phyloP scores from a whole-genome alignment of 2,113 vertebrate genomes.

The Mesembrinibis cayennensis region DNA sequence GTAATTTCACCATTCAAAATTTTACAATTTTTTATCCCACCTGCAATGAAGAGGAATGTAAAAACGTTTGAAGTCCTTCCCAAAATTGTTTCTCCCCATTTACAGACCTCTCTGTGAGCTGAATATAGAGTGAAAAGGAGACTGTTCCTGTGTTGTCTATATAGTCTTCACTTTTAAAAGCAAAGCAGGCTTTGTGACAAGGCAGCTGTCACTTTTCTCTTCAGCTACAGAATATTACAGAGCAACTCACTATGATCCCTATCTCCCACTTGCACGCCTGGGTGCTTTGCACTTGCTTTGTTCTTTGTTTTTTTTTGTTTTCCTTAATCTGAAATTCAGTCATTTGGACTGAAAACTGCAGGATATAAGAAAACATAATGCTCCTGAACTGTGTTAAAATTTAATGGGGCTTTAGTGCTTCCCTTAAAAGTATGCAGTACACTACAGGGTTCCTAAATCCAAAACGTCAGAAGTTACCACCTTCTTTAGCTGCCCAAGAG shows the following conservation, averaged over 20 bases:
- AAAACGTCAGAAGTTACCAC: not conserved
- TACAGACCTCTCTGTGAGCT: not conserved
- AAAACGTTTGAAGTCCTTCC: not conserved
- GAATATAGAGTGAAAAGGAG: not conserved
- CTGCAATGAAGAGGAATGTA: not conserved
- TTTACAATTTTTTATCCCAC: not conserved
- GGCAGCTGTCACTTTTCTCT: not conserved
- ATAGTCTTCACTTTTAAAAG: not conserved
- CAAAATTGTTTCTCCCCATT: not conserved
- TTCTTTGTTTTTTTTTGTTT: not conserved
- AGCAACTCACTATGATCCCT: not conserved
- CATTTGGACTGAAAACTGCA: not conserved
- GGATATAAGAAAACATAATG: not conserved
- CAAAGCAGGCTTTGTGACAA: not conserved
- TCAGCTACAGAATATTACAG: not conserved
- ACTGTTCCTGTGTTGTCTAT: not conserved
- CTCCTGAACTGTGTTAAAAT: not conserved
- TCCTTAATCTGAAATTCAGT: conserved; percentile 7
- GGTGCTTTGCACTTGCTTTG: not conserved
- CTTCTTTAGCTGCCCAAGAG: not conserved
- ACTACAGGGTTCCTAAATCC: not conserved
- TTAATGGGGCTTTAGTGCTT: not conserved
- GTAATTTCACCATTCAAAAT: not conserved
- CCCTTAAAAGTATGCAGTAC: not conserved
- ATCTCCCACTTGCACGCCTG: not conserved